Conservation (phyloP, 2,113 vertebrate genomes). For the Eidolon helvum region DNA sequence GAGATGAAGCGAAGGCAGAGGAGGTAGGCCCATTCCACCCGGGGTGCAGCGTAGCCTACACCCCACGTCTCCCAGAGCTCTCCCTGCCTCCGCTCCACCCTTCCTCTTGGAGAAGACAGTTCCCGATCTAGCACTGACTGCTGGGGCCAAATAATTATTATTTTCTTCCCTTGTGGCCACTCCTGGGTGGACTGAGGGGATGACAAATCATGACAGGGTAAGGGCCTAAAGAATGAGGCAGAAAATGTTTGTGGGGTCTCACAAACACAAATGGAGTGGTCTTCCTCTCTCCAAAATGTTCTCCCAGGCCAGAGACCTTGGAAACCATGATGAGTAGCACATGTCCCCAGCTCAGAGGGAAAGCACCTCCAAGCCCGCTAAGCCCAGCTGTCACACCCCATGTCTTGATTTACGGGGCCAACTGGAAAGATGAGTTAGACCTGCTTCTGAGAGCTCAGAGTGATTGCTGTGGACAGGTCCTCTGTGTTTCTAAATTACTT, state of each 20-base stretch:
- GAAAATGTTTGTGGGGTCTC: conserved; percentile 44
- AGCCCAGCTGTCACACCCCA: conserved; percentile 56
- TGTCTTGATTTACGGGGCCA: conserved; percentile 66
- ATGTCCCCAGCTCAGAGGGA: conserved; percentile 40
- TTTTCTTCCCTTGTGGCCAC: conserved; percentile 21
- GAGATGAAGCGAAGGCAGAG: background rate
- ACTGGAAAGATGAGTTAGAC: background rate
- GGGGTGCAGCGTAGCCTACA: rapidly evolving
- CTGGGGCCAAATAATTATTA: background rate
- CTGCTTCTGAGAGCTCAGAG: conserved; percentile 47
- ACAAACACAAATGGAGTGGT: background rate
- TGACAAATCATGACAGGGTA: conserved; percentile 52
- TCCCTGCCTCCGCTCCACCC: background rate
- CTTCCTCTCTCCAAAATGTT: conserved; percentile 39
- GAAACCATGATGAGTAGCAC: conserved; percentile 62
- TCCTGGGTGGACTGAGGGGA: conserved; percentile 58
- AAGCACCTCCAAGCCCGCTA: conserved; percentile 30
- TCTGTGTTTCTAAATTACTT: conserved; percentile 59
- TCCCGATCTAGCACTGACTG: background rate
- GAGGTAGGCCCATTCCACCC: rapidly evolving
- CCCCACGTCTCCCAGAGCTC: rapidly evolving
- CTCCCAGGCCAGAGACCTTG: conserved; percentile 48
- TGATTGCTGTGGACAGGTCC: conserved; percentile 37
- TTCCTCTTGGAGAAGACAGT: background rate
- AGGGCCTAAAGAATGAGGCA: background rate